Evolutionary conservation across 1,140 invertebrate species (phyloP).

Genomic region (Panagrolaimus sp.): DNA sequence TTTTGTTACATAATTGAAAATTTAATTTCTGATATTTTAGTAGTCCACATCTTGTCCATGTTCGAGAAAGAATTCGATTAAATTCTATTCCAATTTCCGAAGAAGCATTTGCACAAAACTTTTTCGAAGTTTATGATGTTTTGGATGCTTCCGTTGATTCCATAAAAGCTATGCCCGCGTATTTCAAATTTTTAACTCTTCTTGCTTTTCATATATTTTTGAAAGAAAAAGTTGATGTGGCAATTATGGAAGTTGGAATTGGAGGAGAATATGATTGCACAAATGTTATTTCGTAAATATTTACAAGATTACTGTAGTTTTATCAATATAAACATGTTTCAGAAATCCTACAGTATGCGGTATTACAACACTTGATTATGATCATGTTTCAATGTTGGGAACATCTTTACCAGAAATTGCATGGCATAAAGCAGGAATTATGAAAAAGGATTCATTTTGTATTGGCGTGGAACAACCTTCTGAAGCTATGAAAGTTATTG

Average conservation of each 20-base stretch:
- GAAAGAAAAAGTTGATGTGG: conserved; percentile 77
- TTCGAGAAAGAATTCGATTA: conserved; percentile 83
- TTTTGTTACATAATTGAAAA: conserved; percentile 7
- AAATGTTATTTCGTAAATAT: conserved; percentile 73
- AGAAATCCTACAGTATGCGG: conserved; percentile 75
- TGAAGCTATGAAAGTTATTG: conserved; percentile 69
- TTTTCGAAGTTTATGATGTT: conserved; percentile 73
- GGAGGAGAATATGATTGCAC: conserved; percentile 90
- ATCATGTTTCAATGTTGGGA: conserved; percentile 79
- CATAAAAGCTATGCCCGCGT: conserved; percentile 70
- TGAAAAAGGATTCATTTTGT: conserved; percentile 65
- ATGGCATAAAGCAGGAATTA: conserved; percentile 88
- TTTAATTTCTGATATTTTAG: conserved; percentile 62
- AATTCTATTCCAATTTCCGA: conserved; percentile 73
- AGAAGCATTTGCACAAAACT: conserved; percentile 71
- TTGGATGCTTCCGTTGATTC: not conserved
- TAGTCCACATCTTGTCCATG: conserved; percentile 86
- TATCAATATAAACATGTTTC: conserved; percentile 26
- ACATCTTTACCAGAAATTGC: conserved; percentile 79
- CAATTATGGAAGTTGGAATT: conserved; percentile 91
- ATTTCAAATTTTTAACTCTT: conserved; percentile 88
- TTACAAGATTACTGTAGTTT: not conserved
- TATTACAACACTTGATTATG: conserved; percentile 81
- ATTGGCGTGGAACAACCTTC: conserved; percentile 63
- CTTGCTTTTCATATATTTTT: conserved; percentile 84